Evolutionary conservation across 2,888 invertebrate genomes (phyloP).

Genomic region (Cybosia mesomella): DNA sequence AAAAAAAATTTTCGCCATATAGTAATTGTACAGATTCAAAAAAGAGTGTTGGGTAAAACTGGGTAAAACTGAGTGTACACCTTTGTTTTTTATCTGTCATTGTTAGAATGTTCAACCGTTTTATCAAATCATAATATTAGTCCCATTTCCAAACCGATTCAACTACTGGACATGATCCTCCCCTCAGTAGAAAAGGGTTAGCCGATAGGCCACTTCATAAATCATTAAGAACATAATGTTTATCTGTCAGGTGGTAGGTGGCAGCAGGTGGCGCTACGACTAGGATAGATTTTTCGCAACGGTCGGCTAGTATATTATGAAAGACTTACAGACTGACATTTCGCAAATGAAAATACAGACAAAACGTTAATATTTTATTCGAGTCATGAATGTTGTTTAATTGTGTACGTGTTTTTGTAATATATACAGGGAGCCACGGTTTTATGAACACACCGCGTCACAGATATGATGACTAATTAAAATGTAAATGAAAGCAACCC

Average conservation of each 20-base stretch:
- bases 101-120: not conserved
- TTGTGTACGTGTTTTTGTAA: conserved; percentile 17
- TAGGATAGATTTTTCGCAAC: not conserved
- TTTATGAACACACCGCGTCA: conserved; percentile 25
- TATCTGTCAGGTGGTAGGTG: not conserved
- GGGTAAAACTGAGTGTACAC: too few species aligned
- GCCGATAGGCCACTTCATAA: not conserved
- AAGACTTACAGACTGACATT: not conserved
- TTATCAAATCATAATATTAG: not conserved
- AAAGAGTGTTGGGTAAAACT: not conserved
- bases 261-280: too few species aligned
- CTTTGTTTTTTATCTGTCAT: not conserved
- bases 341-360: not conserved
- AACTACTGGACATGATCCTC: not conserved
- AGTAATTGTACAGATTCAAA: too few species aligned
- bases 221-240: not conserved
- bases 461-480: conserved; percentile 43
- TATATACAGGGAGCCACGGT: conserved; percentile 4
- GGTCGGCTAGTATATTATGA: not conserved
- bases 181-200: not conserved
- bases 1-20: too few species aligned
- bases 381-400: conserved; percentile 10
- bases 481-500: conserved; percentile 47
- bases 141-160: not conserved
- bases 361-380: conserved; percentile 11